A percentile compares a stretch with the other conserved stretches of the same genome.
Conservation (phyloP, 2,888 invertebrate genomes). For the Elmis aenea region DNA sequence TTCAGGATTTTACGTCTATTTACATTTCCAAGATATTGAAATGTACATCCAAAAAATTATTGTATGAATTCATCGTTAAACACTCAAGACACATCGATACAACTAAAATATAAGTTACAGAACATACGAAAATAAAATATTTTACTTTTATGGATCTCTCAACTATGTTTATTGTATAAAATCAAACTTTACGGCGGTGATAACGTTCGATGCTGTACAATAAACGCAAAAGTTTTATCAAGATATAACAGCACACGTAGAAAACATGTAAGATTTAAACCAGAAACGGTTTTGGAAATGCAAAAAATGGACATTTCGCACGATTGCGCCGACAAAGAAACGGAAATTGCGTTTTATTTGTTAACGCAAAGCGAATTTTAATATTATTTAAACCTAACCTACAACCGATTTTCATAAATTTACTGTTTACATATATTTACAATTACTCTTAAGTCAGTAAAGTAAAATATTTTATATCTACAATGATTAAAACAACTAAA, state of each 20-base stretch:
- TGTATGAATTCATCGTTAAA: no score
- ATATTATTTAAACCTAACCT: constrained; percentile 17
- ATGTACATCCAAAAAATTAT: constrained; percentile 14
- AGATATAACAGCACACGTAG: background rate
- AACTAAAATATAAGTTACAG: constrained; percentile 9
- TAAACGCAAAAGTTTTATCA: no score
- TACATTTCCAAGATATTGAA: constrained; percentile 23
- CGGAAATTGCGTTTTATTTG: constrained; percentile 7
- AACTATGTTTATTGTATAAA: no score
- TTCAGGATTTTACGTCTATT: constrained; percentile 18
- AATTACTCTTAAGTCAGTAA: constrained; percentile 16
- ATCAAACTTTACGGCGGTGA: no score
- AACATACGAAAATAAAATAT: constrained; percentile 18
- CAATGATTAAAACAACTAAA: constrained; percentile 21
- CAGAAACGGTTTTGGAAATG: constrained; percentile 18
- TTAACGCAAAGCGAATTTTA: no score
- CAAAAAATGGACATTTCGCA: constrained; percentile 19
- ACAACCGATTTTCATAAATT: constrained; percentile 18
- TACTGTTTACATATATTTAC: constrained; percentile 16
- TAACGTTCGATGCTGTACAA: no score
- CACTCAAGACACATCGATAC: no score
- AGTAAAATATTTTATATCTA: constrained; percentile 22
- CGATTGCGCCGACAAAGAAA: constrained; percentile 12
- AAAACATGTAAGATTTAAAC: constrained; percentile 7
- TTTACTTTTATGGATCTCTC: constrained; percentile 10